Evolutionary conservation across 2,797 vertebrate species (phyloP), one percentile per base, ranked within the genome.

Genomic region (Presbytis comata): DNA sequence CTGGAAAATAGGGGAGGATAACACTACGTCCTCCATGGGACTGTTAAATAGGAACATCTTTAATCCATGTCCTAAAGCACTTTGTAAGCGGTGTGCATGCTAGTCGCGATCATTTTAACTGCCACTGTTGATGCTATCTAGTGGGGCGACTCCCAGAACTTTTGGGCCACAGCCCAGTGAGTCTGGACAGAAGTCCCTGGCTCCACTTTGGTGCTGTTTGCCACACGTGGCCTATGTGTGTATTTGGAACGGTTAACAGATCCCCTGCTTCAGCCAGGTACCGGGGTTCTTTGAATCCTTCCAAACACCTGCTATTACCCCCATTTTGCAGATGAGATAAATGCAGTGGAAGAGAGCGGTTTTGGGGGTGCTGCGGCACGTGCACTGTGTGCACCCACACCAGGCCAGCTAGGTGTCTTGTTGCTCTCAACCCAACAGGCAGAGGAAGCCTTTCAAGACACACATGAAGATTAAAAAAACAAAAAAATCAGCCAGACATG

Each of bases 21-120:
- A 48, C 39, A 53, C 17, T 41, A 28, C 0, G 5, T 57, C 3
- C 11, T 36, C 55, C 30, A 30, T 1, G 5, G 48, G 50, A 28
- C 0, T 8, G 28, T n/a, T 82, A 50, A 3, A 30, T 1, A 75
- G 0, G 14, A 55, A 92, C 13, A 10, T 67, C 41, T 4, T 39
- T 17, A 46, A n/a, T 30, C 55, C 13, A 0, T 0, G 28, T 46
- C 46, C 28, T 36, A 13, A 48, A n/a, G 72, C 6, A 4, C 16
- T 67, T 26, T 30, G 33, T 28, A 24, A 8, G 33, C 0, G 0
- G 24, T 7, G 10, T 22, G 16, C 1, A 26, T 9, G 13, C 46
- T 1, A 55, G 0, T 13, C 17, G 53, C 12, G 11, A 61, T n/a
- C 24, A n/a, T 11, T 28, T 33, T 39, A 64, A 19, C 26, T n/a